Conservation (phyloP, 2,797 vertebrate genomes). For the Anguilla pacifica region DNA sequence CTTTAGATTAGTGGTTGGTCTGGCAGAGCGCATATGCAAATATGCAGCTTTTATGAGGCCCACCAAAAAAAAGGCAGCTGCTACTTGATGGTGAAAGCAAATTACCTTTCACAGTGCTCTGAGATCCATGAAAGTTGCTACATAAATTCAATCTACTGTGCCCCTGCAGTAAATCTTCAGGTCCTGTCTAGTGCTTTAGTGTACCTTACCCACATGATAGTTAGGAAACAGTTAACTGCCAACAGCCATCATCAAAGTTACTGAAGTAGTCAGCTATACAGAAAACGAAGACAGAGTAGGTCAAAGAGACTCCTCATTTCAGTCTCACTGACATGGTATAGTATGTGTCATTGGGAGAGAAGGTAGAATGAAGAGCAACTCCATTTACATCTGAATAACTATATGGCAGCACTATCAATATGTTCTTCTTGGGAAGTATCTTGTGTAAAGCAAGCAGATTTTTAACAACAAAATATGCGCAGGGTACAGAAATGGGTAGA, state of each 20-base stretch:
- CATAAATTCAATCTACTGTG: background rate
- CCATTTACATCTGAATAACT: constrained; percentile 3
- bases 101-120: background rate
- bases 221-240: background rate
- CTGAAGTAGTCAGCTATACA: background rate
- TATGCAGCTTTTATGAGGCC: background rate
- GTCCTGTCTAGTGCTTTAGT: background rate
- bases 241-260: constrained; percentile 1
- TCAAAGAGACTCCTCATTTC: background rate
- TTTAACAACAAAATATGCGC: background rate
- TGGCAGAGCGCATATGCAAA: background rate
- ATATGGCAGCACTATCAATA: background rate
- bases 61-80: background rate
- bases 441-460: background rate
- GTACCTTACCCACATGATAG: background rate
- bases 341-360: background rate
- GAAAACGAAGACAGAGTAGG: background rate
- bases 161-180: background rate
- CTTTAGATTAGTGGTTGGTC: background rate
- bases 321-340: background rate
- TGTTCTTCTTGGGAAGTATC: background rate
- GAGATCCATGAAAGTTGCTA: background rate
- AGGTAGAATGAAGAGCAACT: background rate
- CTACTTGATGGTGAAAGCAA: too few relatives aligned
- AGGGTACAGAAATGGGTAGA: background rate